Evolutionary conservation across 2,888 invertebrate genomes (phyloP).

Genomic region (Diarsia mendica): DNA sequence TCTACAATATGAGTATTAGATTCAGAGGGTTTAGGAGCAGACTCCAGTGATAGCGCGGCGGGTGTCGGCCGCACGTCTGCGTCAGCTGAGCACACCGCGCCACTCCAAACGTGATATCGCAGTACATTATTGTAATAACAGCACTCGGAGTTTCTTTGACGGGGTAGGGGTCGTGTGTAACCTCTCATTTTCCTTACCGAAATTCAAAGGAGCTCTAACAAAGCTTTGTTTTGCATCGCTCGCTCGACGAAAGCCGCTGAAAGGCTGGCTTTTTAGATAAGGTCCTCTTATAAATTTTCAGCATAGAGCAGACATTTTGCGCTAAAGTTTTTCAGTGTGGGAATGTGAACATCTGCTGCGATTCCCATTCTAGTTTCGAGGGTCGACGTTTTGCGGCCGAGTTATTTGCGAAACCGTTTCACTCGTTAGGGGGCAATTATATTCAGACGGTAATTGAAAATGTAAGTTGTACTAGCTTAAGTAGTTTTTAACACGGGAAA

Average conservation of each 20-base stretch:
- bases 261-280: conserved; percentile 90
- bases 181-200: conserved; percentile 89
- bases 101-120: conserved; percentile 83
- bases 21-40: conserved; percentile 23
- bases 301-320: conserved; percentile 82
- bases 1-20: too few species aligned
- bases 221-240: conserved; percentile 90
- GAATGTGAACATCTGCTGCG: conserved; percentile 84
- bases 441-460: conserved; percentile 74
- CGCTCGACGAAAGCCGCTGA: conserved; percentile 85
- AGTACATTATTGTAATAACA: conserved; percentile 89
- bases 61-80: conserved; percentile 43
- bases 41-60: conserved; percentile 48
- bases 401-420: conserved; percentile 78
- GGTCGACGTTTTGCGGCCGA: conserved; percentile 77
- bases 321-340: conserved; percentile 85
- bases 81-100: conserved; percentile 67
- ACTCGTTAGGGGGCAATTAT: conserved; percentile 77
- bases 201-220: conserved; percentile 89
- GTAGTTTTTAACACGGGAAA: conserved; percentile 69
- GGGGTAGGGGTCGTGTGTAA: conserved; percentile 83
- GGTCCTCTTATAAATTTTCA: conserved; percentile 88
- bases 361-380: conserved; percentile 82
- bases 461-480: conserved; percentile 68
- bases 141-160: conserved; percentile 87